These are phyloP conservation scores for Epinephelus awoara DNA, from an alignment of 2,797 vertebrate species.

Conservation along the genomic window DNA sequence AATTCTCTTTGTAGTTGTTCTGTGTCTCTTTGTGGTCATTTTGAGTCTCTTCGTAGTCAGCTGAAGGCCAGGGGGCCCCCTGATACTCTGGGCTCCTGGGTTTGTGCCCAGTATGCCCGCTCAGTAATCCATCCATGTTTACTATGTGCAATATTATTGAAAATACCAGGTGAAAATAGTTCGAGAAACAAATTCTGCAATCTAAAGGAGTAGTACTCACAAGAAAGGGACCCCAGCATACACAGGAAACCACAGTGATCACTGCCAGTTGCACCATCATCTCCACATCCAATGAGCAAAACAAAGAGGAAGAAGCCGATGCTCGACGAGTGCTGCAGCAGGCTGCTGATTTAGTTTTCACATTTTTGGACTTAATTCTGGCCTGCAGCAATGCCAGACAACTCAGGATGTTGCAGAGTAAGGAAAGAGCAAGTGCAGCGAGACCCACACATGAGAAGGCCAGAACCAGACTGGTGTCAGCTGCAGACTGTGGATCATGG, in stretches of 20 bases:
- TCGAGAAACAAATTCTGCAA: slow-evolving; percentile 3
- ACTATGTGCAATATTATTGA: background rate
- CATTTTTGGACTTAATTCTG: slow-evolving; percentile 57
- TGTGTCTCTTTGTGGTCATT: no score
- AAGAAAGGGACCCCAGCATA: slow-evolving; percentile 86
- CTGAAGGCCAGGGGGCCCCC: no score
- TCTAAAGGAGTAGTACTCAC: slow-evolving; percentile 68
- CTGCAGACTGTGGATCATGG: slow-evolving; percentile 41
- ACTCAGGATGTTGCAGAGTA: slow-evolving; percentile 82
- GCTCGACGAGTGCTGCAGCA: slow-evolving; percentile 9
- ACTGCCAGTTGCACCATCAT: slow-evolving; percentile 82
- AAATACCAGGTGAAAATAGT: background rate
- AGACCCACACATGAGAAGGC: slow-evolving; percentile 82
- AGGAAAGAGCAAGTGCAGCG: slow-evolving; percentile 73
- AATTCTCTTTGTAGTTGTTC: no score
- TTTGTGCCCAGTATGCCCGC: no score
- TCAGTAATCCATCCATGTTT: background rate
- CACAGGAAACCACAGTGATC: slow-evolving; percentile 82
- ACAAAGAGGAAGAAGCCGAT: slow-evolving; percentile 54
- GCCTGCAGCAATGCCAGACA: slow-evolving; percentile 74
- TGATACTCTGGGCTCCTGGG: no score
- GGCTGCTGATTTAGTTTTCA: slow-evolving; percentile 23
- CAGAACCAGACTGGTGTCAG: slow-evolving; percentile 69
- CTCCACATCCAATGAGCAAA: slow-evolving; percentile 80
- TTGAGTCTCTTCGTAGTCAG: no score